phyloP scores from a whole-genome alignment of 30 jellyfish, hydroid and myxozoan species.

The Aurelia aurita region DNA sequence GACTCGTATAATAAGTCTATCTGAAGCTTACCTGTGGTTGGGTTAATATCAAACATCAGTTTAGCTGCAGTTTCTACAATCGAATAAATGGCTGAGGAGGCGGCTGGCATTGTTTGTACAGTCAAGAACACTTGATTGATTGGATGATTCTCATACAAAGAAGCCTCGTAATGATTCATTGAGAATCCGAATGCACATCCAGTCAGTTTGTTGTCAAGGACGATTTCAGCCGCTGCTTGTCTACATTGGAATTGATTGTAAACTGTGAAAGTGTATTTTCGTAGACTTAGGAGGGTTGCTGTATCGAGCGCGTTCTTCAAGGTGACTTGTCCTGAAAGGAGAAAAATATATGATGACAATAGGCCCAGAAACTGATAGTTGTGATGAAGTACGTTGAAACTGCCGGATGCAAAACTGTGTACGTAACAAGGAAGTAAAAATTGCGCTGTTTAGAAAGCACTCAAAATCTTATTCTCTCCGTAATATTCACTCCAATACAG shows the following conservation, averaged over 20 bases:
- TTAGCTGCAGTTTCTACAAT: conserved; percentile 70
- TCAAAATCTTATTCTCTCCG: too few relatives aligned
- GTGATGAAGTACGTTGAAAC: too few relatives aligned
- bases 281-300: conserved; percentile 50
- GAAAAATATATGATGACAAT: background rate
- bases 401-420: too few relatives aligned
- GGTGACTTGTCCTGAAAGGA: conserved; percentile 24
- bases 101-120: conserved; percentile 49
- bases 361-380: too few relatives aligned
- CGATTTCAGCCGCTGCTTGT: conserved; percentile 70
- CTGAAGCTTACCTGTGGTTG: conserved; percentile 62
- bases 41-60: conserved; percentile 61
- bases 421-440: too few relatives aligned
- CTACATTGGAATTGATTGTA: conserved; percentile 70
- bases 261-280: conserved; percentile 49
- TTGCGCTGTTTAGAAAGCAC: too few relatives aligned
- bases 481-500: too few relatives aligned
- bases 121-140: conserved; percentile 42
- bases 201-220: conserved; percentile 55
- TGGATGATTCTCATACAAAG: conserved; percentile 70
- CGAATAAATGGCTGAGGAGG: conserved; percentile 50
- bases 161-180: conserved; percentile 46
- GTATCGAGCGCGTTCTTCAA: conserved; percentile 43
- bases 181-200: conserved; percentile 67
- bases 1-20: too few relatives aligned